These are phyloP conservation scores for Cochlearius cochlearius DNA, from an alignment of 2,113 vertebrate species.

Conservation along the genomic window DNA sequence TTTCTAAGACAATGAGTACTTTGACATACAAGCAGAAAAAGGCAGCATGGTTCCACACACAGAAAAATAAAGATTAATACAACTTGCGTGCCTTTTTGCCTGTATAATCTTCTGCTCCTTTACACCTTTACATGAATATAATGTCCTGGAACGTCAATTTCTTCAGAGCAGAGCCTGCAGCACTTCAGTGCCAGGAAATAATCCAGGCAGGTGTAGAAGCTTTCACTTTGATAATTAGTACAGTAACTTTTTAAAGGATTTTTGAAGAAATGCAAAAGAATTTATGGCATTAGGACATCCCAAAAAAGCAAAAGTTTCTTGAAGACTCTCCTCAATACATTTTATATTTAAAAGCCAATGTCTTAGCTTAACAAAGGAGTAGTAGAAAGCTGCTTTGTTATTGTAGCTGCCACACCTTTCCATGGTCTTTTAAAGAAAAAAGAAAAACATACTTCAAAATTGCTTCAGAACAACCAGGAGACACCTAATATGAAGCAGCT, in stretches of 20 bases:
- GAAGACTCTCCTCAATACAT: neutral
- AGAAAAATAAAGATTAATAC: neutral
- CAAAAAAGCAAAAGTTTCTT: neutral
- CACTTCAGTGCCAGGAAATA: neutral
- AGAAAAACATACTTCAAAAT: neutral
- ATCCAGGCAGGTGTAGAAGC: neutral
- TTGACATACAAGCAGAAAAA: neutral
- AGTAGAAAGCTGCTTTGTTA: neutral
- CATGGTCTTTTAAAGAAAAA: neutral
- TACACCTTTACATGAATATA: neutral
- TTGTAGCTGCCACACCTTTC: neutral
- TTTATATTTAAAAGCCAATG: neutral
- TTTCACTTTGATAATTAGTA: neutral
- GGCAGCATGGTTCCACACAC: neutral
- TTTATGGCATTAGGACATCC: neutral
- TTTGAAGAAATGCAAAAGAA: neutral
- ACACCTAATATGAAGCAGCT: neutral
- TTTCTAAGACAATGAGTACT: neutral
- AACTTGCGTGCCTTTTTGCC: neutral
- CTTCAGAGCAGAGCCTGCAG: neutral
- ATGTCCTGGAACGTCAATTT: neutral
- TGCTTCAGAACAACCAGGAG: neutral
- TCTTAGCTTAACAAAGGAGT: neutral
- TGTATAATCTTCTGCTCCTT: neutral
- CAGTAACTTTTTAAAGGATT: neutral